Evolutionary conservation across 2,113 vertebrate genomes (phyloP).

Genomic region (Spea multiplicata): DNA sequence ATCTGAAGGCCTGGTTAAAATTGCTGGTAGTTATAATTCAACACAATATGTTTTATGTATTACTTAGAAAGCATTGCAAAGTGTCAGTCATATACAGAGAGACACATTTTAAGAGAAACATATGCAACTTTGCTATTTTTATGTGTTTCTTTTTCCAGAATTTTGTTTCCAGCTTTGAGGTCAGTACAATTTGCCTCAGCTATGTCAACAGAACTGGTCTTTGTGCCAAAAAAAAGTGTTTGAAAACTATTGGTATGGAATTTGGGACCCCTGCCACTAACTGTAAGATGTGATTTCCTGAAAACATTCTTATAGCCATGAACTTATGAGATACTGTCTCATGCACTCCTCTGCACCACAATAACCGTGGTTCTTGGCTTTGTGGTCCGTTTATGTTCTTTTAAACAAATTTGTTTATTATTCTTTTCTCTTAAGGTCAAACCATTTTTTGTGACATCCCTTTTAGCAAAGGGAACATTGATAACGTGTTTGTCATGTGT

Average conservation of each 20-base stretch:
- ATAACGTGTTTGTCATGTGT: not conserved
- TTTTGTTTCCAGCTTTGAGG: not conserved
- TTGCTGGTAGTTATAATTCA: too few relatives aligned
- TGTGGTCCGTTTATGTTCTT: not conserved
- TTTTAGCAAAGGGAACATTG: not conserved
- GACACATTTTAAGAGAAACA: too few relatives aligned
- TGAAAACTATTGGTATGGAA: slow-evolving; percentile 15
- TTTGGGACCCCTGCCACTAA: slow-evolving; percentile 37
- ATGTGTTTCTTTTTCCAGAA: not conserved
- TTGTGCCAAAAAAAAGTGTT: slow-evolving; percentile 14
- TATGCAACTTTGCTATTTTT: not conserved
- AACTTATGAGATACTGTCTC: slow-evolving; percentile 24
- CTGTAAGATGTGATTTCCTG: slow-evolving; percentile 47
- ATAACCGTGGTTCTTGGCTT: slow-evolving; percentile 1
- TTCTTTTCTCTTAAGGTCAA: not conserved
- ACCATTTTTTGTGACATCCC: not conserved
- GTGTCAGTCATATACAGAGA: too few relatives aligned
- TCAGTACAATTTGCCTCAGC: slow-evolving; percentile 1
- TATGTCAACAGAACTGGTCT: slow-evolving; percentile 8
- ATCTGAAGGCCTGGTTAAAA: too few relatives aligned
- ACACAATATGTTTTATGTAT: too few relatives aligned
- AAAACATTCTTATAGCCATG: not conserved
- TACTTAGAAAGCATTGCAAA: too few relatives aligned
- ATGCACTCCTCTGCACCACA: slow-evolving; percentile 17
- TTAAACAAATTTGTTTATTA: slow-evolving; percentile 18